phyloP scores from a whole-genome alignment of 2,797 vertebrate genomes.

The Clamator glandarius region DNA sequence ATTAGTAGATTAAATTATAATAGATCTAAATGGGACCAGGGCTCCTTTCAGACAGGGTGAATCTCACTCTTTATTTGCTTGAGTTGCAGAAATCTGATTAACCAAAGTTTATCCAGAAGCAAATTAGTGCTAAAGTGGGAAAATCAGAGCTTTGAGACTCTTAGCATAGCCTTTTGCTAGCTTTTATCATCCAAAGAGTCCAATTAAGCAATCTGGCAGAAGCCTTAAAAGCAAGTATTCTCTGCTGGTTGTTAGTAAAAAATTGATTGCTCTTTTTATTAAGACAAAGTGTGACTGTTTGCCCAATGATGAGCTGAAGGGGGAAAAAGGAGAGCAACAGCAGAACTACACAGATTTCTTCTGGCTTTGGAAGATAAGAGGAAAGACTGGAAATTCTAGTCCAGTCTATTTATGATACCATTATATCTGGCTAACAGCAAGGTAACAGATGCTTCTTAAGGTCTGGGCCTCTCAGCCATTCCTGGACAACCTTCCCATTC shows the following conservation, averaged over 20 bases:
- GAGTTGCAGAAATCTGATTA: conserved; percentile 36
- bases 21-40: neutral
- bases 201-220: conserved; percentile 14
- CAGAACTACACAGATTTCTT: neutral
- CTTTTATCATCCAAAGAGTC: neutral
- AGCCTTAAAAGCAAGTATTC: neutral
- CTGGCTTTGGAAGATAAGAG: neutral
- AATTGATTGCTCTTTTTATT: neutral
- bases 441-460: conserved; percentile 4
- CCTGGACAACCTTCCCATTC: neutral
- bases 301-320: neutral
- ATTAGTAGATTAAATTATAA: neutral
- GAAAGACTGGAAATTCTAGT: neutral
- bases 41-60: neutral
- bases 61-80: neutral
- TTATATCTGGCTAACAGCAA: conserved; percentile 11
- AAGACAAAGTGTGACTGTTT: neutral
- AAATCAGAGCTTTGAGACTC: conserved; percentile 25
- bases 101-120: conserved; percentile 12
- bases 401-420: neutral
- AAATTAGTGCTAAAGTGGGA: conserved; percentile 16
- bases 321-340: neutral
- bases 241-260: neutral
- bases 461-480: neutral
- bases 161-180: neutral